Conservation (phyloP, 2,888 invertebrate genomes). For the Germaria angustata region DNA sequence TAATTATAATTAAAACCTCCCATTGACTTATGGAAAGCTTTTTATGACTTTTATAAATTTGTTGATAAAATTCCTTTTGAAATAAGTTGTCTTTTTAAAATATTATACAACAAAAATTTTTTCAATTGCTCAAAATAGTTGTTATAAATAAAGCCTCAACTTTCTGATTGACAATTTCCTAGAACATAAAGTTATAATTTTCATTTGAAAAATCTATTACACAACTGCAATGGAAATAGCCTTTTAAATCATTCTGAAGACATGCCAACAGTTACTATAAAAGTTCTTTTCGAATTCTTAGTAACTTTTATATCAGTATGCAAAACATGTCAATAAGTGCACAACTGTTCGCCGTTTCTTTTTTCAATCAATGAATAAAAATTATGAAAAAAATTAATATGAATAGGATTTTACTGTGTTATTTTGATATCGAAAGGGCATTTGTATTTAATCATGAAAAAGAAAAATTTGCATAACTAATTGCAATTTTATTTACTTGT, state of each 20-base stretch:
- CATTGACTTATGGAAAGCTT: background rate
- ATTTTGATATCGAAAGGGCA: slow-evolving; percentile 21
- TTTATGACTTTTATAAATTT: background rate
- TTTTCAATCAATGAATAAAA: slow-evolving; percentile 38
- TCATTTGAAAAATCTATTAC: slow-evolving; percentile 11
- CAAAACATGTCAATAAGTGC: slow-evolving; percentile 50
- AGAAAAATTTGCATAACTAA: slow-evolving; percentile 18
- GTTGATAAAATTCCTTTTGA: background rate
- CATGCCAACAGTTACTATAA: slow-evolving; percentile 1
- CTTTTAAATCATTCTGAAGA: slow-evolving; percentile 10
- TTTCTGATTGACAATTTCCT: slow-evolving; percentile 15
- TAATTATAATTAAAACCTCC: slow-evolving; percentile 16
- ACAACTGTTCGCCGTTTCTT: background rate
- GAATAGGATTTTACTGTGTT: background rate
- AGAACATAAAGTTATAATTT: background rate
- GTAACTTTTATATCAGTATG: slow-evolving; percentile 36
- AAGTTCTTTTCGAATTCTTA: slow-evolving; percentile 10
- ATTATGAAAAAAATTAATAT: background rate
- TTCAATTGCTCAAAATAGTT: too few relatives aligned
- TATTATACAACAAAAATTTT: too few relatives aligned
- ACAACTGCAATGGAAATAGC: slow-evolving; percentile 6
- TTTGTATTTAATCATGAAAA: slow-evolving; percentile 35
- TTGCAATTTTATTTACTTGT: background rate
- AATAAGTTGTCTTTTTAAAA: too few relatives aligned
- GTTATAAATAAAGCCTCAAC: too few relatives aligned